Percentiles rank a stretch among this genome's conserved stretches.
Conservation (phyloP, 2,888 invertebrate species). For the Philereme transversata region DNA sequence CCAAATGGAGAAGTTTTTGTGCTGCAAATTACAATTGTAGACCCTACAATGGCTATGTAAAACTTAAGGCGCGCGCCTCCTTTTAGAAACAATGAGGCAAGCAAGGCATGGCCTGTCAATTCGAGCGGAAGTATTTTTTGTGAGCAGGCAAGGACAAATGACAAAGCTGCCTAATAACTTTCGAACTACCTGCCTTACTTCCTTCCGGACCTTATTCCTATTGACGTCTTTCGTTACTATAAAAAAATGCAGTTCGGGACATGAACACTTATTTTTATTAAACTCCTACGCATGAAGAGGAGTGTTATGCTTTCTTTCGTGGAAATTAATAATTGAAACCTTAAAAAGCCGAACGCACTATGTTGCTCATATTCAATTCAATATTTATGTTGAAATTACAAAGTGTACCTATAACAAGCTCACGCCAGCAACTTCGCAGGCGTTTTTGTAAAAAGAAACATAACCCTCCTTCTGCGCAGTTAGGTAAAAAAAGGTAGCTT, state of each 20-base stretch:
- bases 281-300: too few species aligned
- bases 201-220: constrained; percentile 56
- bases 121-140: constrained; percentile 46
- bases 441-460: too few species aligned
- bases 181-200: constrained; percentile 44
- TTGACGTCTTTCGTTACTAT: background rate
- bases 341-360: too few species aligned
- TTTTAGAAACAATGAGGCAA: constrained; percentile 42
- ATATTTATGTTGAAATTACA: too few species aligned
- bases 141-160: constrained; percentile 38
- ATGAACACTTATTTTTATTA: background rate
- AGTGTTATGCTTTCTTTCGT: too few species aligned
- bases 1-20: constrained; percentile 46
- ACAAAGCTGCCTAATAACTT: constrained; percentile 45
- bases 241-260: constrained; percentile 21
- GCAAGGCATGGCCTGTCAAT: constrained; percentile 12
- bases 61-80: constrained; percentile 34
- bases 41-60: constrained; percentile 32
- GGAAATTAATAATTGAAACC: too few species aligned
- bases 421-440: too few species aligned
- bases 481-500: too few species aligned
- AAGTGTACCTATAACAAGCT: too few species aligned
- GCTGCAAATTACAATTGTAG: constrained; percentile 46
- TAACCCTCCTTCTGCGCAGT: too few species aligned
- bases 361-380: too few species aligned